These are phyloP conservation scores for Lampris megalopsis DNA, from an alignment of 2,113 vertebrate genomes.

Conservation along the genomic window DNA sequence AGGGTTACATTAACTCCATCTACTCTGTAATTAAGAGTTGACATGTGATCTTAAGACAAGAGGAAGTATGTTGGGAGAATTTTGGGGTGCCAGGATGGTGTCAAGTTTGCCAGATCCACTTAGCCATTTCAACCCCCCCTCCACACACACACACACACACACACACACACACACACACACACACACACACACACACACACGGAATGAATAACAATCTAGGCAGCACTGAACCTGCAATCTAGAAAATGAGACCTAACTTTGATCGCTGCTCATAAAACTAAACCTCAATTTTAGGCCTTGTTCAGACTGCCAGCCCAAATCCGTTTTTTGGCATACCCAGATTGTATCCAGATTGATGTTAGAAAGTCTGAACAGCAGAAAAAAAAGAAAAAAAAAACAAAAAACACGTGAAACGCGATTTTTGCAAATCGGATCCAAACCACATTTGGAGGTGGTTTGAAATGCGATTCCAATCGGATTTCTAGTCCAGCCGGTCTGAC, in stretches of 20 bases:
- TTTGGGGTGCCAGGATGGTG: conserved; percentile 13
- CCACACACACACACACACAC: background rate
- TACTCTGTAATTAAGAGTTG: conserved; percentile 74
- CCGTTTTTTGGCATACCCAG: no score
- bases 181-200: background rate
- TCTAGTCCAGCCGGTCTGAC: no score
- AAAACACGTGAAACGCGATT: no score
- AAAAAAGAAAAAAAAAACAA: no score
- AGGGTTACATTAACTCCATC: conserved; percentile 49
- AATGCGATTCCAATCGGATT: no score
- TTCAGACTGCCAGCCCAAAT: no score
- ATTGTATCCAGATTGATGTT: no score
- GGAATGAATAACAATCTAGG: conserved; percentile 1
- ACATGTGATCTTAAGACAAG: conserved; percentile 55
- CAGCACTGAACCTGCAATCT: conserved; percentile 12
- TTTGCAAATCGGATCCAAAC: no score
- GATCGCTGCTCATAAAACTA: conserved; percentile 31
- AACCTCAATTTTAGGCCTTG: background rate
- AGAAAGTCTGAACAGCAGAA: no score
- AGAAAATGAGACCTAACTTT: conserved; percentile 9
- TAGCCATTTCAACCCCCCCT: background rate
- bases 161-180: background rate
- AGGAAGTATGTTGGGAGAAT: conserved; percentile 18
- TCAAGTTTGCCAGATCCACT: background rate
- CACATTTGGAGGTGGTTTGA: no score